phyloP scores from a whole-genome alignment of 2,113 vertebrate species.

The Thinocorus orbignyianus region DNA sequence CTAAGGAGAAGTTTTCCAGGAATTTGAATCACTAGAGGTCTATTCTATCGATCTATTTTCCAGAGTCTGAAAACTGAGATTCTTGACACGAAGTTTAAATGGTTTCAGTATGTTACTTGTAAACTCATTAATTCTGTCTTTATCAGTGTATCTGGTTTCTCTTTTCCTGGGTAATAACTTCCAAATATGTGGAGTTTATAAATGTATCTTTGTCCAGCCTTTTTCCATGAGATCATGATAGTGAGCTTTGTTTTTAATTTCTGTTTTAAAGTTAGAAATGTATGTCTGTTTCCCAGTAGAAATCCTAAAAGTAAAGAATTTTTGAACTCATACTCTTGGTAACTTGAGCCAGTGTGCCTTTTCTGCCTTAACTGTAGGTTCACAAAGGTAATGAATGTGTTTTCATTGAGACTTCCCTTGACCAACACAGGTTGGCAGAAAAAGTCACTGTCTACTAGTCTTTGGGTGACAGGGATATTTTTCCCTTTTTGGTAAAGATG shows the following conservation, averaged over 20 bases:
- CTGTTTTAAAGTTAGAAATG: background rate
- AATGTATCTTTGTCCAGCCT: constrained; percentile 40
- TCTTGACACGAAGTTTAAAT: background rate
- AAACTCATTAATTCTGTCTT: constrained; percentile 45
- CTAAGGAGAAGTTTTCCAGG: constrained; percentile 15
- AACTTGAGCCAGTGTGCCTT: background rate
- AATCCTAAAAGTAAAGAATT: background rate
- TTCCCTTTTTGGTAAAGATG: background rate
- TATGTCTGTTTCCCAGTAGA: background rate
- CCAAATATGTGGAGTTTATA: background rate
- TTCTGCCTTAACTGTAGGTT: background rate
- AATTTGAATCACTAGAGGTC: background rate
- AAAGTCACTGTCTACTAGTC: background rate
- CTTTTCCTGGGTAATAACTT: constrained; percentile 38
- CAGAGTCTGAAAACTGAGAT: constrained; percentile 36
- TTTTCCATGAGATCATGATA: constrained; percentile 13
- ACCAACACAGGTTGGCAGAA: background rate
- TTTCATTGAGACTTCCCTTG: background rate
- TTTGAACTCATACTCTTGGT: background rate
- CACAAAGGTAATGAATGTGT: background rate
- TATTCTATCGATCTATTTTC: background rate
- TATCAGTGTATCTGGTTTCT: constrained; percentile 42
- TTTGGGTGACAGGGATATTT: background rate
- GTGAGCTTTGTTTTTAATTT: background rate
- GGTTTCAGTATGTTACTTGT: constrained; percentile 11